Evolutionary conservation across 2,113 vertebrate species (phyloP), one percentile per base, ranked within the genome.

Genomic region (Nycticryphes semicollaris): DNA sequence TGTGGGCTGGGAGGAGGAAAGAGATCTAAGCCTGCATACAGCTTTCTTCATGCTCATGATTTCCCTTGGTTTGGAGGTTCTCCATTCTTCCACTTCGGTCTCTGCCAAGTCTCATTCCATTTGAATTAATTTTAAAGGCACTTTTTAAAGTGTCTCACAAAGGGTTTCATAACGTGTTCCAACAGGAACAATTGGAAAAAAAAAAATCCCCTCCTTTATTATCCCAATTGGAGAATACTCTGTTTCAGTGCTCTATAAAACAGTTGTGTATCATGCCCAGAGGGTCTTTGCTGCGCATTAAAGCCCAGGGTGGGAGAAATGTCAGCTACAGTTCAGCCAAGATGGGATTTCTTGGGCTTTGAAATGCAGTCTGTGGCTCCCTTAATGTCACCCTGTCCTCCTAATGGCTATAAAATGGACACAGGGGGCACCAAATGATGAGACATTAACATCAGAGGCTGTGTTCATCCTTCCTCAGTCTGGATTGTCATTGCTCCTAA

Each of bases 251-350:
- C 73, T 91, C 94, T 48, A 66, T 95, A 91, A 96, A 96, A 96
- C 0, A 0, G 63, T 83, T 94, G 87, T 83, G 81, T 79, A 87
- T 83, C 91, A 69, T 94, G 93, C 84, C 89, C 84, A 73, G 67
- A 95, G 92, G 95, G 94, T 89, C 84, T 93, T 84, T 54, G 63
- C 56, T 87, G 63, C 56, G 30, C 73, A 79, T 96, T 91, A 94
- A 89, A 96, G 81, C 90, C 89, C 84, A 83, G 84, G 47, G 50
- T 91, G 77, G 94, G 96, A 92, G 86, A 96, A 96, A 94, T 94
- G 91, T 95, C 96, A 94, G 92, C 70, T 83, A 87, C 91, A 95
- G 92, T 94, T 96, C 89, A 94, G 74, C 77, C 87, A 94, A 79
- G 37, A 95, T 69, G 63, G 70, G 84, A 80, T 73, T 78, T 83